Conservation (phyloP, 2,888 invertebrate genomes). For the Cryptops parisi region DNA sequence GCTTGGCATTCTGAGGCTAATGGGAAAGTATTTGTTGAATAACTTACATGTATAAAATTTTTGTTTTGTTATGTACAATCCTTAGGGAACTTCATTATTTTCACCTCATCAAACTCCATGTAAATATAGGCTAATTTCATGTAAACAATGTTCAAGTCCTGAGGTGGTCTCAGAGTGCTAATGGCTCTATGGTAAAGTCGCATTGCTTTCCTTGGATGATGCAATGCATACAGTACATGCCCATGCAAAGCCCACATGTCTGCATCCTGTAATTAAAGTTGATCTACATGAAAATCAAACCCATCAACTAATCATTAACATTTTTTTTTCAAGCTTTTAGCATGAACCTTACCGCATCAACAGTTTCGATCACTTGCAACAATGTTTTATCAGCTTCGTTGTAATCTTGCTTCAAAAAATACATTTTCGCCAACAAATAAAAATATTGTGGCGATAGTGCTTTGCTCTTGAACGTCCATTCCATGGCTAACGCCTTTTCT, state of each 20-base stretch:
- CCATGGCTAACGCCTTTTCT: neutral
- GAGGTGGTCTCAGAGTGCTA: neutral
- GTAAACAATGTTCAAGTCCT: conserved; percentile 2
- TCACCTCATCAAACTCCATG: neutral
- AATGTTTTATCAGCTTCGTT: neutral
- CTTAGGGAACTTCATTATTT: no score
- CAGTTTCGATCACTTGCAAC: neutral
- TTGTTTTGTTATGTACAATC: no score
- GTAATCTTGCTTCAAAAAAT: neutral
- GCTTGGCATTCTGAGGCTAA: conserved; percentile 4
- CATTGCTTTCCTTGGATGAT: neutral
- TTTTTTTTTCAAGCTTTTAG: no score
- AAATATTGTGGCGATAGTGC: neutral
- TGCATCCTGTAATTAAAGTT: neutral
- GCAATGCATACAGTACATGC: neutral
- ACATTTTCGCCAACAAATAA: neutral
- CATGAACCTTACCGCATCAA: neutral
- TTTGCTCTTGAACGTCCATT: neutral
- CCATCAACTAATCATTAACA: no score
- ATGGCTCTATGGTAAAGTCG: neutral
- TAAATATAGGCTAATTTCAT: neutral
- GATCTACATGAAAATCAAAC: no score
- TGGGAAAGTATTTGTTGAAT: neutral
- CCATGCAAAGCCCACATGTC: conserved; percentile 1
- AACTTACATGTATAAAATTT: no score